These are phyloP conservation scores for Amphipyra tragopoginis DNA, from an alignment of 2,888 invertebrate genomes.

Conservation along the genomic window DNA sequence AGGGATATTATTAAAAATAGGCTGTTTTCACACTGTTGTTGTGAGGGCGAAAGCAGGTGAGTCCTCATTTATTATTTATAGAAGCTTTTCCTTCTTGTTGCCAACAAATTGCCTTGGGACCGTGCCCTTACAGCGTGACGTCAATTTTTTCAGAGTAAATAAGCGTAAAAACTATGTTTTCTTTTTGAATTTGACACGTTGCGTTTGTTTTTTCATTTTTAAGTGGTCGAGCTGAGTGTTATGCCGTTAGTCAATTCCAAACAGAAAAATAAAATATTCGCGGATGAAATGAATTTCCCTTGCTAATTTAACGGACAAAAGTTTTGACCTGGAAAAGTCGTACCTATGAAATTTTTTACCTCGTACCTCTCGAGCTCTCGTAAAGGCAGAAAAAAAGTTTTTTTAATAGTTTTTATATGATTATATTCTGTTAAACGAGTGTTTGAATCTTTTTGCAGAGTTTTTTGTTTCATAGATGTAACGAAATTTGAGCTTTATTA, in stretches of 20 bases:
- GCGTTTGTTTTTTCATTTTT: not conserved
- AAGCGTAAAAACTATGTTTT: conserved; percentile 16
- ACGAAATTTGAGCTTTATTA: too few species aligned
- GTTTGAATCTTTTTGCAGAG: too few species aligned
- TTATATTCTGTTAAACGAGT: too few species aligned
- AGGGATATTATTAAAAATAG: conserved; percentile 71
- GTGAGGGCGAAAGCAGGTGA: conserved; percentile 64
- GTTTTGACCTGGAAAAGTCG: not conserved
- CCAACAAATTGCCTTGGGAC: conserved; percentile 47
- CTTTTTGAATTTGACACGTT: conserved; percentile 3
- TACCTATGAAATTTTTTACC: too few species aligned
- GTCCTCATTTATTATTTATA: conserved; percentile 67
- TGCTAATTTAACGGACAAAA: not conserved
- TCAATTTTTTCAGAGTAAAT: conserved; percentile 30
- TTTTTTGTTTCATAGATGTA: too few species aligned
- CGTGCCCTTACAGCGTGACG: conserved; percentile 16
- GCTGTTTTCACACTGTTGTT: conserved; percentile 67
- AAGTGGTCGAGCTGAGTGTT: not conserved
- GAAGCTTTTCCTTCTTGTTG: conserved; percentile 52
- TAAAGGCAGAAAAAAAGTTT: too few species aligned
- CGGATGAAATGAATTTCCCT: not conserved
- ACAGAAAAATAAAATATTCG: not conserved
- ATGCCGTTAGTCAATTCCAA: not conserved
- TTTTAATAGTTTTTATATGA: too few species aligned
- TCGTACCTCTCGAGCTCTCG: too few species aligned